phyloP scores from a whole-genome alignment of 2,888 invertebrate species.

The Eristalis intricaria region DNA sequence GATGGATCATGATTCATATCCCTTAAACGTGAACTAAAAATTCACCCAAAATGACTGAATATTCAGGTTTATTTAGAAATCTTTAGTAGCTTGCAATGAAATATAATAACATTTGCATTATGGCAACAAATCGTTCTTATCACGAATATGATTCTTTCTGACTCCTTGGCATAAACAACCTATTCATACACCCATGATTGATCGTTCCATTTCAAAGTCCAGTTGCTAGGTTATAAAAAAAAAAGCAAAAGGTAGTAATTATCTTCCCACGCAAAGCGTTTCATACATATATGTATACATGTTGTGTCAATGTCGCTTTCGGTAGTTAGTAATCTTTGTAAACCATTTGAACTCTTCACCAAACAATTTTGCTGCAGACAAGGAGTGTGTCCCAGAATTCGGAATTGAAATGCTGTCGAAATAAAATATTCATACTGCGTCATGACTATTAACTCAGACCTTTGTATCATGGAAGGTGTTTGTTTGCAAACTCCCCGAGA shows the following conservation, averaged over 20 bases:
- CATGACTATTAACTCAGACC: not conserved
- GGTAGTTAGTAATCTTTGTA: constrained; percentile 32
- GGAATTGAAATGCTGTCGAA: not conserved
- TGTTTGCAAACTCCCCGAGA: not conserved
- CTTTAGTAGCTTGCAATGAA: not conserved
- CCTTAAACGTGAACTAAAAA: not conserved
- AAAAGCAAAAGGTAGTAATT: constrained; percentile 1
- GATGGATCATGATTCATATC: not conserved
- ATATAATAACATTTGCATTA: not conserved
- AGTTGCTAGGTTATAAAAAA: constrained; percentile 6
- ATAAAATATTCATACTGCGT: not conserved
- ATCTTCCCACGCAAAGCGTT: constrained; percentile 30
- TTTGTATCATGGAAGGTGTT: not conserved
- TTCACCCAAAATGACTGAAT: not conserved
- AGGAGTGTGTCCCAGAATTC: not conserved
- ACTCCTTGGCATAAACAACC: not conserved
- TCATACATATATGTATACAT: constrained; percentile 17
- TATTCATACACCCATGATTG: not conserved
- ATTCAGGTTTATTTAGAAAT: not conserved
- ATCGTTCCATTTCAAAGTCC: constrained; percentile 24
- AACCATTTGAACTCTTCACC: constrained; percentile 20
- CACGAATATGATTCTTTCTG: not conserved
- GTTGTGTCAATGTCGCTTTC: constrained; percentile 44
- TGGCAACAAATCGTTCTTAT: no score
- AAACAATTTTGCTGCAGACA: constrained; percentile 6